Conservation (phyloP, 2,113 vertebrate genomes). For the Campylomormyrus numenius region DNA sequence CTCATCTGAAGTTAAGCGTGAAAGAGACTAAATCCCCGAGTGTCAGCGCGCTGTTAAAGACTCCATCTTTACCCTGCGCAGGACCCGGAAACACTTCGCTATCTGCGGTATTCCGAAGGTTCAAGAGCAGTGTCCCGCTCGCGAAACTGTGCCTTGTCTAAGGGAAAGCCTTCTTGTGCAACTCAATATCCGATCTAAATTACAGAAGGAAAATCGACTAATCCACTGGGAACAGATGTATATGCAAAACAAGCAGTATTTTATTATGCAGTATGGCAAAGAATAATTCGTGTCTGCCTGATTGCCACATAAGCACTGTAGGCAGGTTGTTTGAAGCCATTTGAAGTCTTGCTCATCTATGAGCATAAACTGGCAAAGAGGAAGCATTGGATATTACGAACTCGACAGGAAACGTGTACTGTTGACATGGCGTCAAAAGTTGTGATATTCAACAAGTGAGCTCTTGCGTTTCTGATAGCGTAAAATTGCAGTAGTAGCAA, state of each 20-base stretch:
- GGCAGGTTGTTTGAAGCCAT: not conserved
- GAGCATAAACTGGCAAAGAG: not conserved
- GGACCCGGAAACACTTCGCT: constrained; percentile 27
- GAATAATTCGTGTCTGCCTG: not conserved
- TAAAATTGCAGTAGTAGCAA: not conserved
- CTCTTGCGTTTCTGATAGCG: not conserved
- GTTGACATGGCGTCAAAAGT: not conserved
- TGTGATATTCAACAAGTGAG: not conserved
- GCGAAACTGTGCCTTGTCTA: not conserved
- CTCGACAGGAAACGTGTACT: not conserved
- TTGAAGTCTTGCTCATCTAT: not conserved
- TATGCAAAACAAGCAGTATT: not conserved
- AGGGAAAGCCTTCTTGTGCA: not conserved
- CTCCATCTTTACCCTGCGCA: constrained; percentile 20
- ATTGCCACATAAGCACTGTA: not conserved
- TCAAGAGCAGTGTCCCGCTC: not conserved
- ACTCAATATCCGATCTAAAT: not conserved
- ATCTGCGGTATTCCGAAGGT: not conserved
- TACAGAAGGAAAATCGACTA: not conserved
- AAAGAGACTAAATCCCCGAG: not conserved
- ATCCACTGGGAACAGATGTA: not conserved
- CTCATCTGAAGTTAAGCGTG: not conserved
- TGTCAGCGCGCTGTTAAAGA: constrained; percentile 13
- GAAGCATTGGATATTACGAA: not conserved
- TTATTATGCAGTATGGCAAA: not conserved